Base-by-base conservation (phyloP, 2,797 vertebrate genomes). In the Melanotaenia pygmaea region DNA sequence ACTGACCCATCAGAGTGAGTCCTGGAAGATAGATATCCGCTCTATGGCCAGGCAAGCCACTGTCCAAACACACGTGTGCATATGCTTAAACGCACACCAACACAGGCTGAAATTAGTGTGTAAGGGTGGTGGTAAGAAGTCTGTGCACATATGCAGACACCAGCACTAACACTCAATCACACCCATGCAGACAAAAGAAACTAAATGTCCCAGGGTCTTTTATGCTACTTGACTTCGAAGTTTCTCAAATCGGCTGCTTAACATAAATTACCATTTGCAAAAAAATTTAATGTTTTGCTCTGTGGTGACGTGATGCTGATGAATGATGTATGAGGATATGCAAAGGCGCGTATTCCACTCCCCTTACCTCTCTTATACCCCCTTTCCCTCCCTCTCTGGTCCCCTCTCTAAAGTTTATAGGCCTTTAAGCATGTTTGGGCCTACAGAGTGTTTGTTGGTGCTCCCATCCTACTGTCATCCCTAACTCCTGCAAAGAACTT, bases 221-320 rank as follows among this genome's bases (percentile, higher is more conserved):
- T 77, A 76, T 88, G 83, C 73, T 62, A 67, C 79, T 86, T 83
- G 14, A 84, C 81, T 85, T 79, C 77, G 85, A 91, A 89, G 86
- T 87, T 90, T 81, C 82, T 78, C 70, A 89, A 90, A 87, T 90
- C 84, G 78, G 66, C 81, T 90, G 88, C 77, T 94, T 93, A 89
- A 83, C 92, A 94, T 94, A 92, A 92, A 93, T 94, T 92, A 91
- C 83, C 89, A 93, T 94, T 90, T 78, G 70, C 81, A 70, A 92
- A 92, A 91, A 93, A 92, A 90, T 72, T 82, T 85, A 88, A 89
- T 88, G 83, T 91, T 89, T 82, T 26, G 59, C 79, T 38, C 64
- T 30, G 81, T 74, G 79, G 88, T 82, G 77, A 92, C 91, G 86
- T 74, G 78, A 90, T 74, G 84, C 83, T 71, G 47, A 90, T 94